Evolutionary conservation across 2,113 vertebrate species (phyloP), one percentile per base, ranked within the genome.

Genomic region (Ranitomeya variabilis): DNA sequence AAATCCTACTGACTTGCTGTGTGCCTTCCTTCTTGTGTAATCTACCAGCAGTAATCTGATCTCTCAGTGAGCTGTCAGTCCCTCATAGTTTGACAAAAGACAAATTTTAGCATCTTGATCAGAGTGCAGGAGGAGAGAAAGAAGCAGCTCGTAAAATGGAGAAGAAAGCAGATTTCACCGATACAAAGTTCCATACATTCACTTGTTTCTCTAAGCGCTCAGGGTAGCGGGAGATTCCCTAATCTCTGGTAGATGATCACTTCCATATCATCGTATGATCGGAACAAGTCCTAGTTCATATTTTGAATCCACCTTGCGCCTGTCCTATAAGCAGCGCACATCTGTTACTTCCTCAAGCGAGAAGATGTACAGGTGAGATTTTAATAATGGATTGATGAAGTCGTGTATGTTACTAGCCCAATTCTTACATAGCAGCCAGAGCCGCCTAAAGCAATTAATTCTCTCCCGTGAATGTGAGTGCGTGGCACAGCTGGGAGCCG

Each of bases 371-470:
- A 80, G 77, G 54, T 80, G 77, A 19, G 26, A 23, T 55, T 6
- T 80, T 57, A 80, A 80, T 80, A 80, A 80, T 57, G 77, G 13
- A 80, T 57, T 57, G 57, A 80, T 23, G 52, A 79, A 79, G 76
- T 11, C 7, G 51, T 52, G 10, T 54, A 45, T 52, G 10, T 54
- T 21, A 52, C 45, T 54, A 54, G 3, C 21, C 18, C 21, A 52
- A 51, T 54, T 52, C n/a, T 57, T 79, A 79, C 57, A 79, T 54
- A 23, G 77, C 77, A 9, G 4, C 7, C 21, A 23, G 3, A 11
- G 10, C 54, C 52, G 10, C 77, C 51, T 16, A 15, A 52, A 19
- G 45, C 74, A 1, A 19, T 52, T 52, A 7, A 77, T 16, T 73
- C 13, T 73, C 71, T 8, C 37, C 31, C 71, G 1, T 13, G 21